A percentile compares a stretch with the other conserved stretches of the same genome.
These are phyloP conservation scores for Thaumatotibia leucotreta DNA, from an alignment of 1,140 invertebrate genomes.

Conservation along the genomic window DNA sequence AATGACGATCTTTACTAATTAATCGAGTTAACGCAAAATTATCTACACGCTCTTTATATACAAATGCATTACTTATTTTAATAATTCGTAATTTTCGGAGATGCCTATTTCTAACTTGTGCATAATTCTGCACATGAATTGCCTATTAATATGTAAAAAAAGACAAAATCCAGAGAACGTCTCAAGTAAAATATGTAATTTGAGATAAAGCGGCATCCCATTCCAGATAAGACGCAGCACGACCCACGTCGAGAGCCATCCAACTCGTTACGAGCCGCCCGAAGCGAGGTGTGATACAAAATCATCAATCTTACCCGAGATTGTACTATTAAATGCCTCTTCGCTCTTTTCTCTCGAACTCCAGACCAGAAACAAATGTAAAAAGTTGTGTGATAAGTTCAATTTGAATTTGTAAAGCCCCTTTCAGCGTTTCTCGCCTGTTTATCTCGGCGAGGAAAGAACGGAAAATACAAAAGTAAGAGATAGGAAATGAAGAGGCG, in stretches of 20 bases:
- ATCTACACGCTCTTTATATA: no score
- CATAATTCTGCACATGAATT: slow-evolving; percentile 23
- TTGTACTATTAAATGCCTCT: slow-evolving; percentile 76
- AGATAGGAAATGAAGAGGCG: slow-evolving; percentile 76
- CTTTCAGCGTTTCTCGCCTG: slow-evolving; percentile 75
- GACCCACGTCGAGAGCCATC: slow-evolving; percentile 71
- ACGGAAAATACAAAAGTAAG: slow-evolving; percentile 76
- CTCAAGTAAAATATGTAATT: slow-evolving; percentile 75
- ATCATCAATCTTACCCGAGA: slow-evolving; percentile 75
- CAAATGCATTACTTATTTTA: no score
- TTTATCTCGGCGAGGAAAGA: slow-evolving; percentile 72
- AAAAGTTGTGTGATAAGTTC: slow-evolving; percentile 77
- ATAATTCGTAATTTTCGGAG: no score
- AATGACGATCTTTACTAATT: no score
- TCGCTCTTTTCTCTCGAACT: slow-evolving; percentile 71
- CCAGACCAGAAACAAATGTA: slow-evolving; percentile 76
- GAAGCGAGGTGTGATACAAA: slow-evolving; percentile 76
- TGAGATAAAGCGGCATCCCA: slow-evolving; percentile 71
- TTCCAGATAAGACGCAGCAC: slow-evolving; percentile 71
- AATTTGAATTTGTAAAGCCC: slow-evolving; percentile 77
- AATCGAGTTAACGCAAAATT: no score
- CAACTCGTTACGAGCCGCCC: slow-evolving; percentile 73
- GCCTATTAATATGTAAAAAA: slow-evolving; percentile 43
- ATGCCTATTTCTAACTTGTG: no score
- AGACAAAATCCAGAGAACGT: slow-evolving; percentile 49